Base-by-base conservation (phyloP, 2,113 vertebrate genomes). In the Cyrtonyx montezumae region DNA sequence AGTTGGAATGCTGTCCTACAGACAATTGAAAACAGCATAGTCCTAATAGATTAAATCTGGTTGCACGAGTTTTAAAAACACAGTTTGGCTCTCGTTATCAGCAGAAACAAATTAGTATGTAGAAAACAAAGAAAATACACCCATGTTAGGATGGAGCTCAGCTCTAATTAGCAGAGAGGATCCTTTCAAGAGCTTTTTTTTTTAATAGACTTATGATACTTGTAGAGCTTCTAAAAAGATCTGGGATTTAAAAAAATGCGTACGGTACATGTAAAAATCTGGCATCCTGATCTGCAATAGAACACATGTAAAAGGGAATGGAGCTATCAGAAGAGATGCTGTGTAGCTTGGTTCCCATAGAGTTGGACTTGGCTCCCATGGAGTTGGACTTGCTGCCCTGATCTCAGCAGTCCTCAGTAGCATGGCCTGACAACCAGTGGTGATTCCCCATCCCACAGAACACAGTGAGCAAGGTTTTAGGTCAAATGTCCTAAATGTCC, bases 1-100 rank as follows among this genome's bases (percentile, higher is more conserved):
- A 90, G 36, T 66, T 91, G 91, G 96, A 96, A 97, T 80, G 87
- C 65, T 93, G 79, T 93, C 68, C 89, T 95, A 67, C 21, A 32
- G 80, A 94, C 96, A 97, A 71, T 5, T 90, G 94, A 80, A 96
- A 97, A 85, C 61, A 74, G 90, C 62, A 40, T 61, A 78, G 76
- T 76, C 36, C 45, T 94, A 93, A 75, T 68, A 93, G 81, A 96
- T 89, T 91, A 96, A 92, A 95, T 93, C 95, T 96, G 63, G 25
- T 91, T 96, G 94, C 70, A 58, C 77, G 63, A 46, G 73, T 95
- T 95, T 96, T 89, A 94, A 95, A 89, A 86, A 89, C 48, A 90
- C 63, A 61, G 85, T 71, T 94, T 95, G 75, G 86, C 94, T 96
- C 90, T 68, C 49, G 65, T 62, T 88, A 97, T 91, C 91, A 89